Percentiles rank a stretch among this genome's conserved stretches.
Evolutionary conservation across 2,797 vertebrate genomes (phyloP).

Genomic region (Pangasius krempfi): DNA sequence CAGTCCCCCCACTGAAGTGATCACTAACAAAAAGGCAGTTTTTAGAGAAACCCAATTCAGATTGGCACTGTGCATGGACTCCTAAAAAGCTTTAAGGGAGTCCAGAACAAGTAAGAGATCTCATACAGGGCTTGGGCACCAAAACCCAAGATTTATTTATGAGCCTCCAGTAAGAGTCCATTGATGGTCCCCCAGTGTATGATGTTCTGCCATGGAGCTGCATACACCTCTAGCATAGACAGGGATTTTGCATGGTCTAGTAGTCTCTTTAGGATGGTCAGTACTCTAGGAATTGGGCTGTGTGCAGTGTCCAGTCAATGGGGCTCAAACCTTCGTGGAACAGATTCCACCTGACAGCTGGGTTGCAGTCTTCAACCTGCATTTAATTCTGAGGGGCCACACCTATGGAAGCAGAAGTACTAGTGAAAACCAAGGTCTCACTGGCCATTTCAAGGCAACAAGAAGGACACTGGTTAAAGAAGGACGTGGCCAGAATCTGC

Average conservation of each 20-base stretch:
- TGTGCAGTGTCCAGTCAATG: background rate
- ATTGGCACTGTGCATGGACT: background rate
- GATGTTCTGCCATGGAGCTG: background rate
- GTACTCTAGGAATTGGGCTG: background rate
- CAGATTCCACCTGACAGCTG: background rate
- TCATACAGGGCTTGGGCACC: background rate
- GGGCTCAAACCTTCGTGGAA: background rate
- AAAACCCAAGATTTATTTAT: background rate
- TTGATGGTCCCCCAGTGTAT: too few species aligned
- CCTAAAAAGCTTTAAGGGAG: background rate
- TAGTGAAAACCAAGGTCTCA: too few species aligned
- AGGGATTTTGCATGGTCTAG: background rate
- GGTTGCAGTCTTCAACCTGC: background rate
- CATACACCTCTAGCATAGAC: background rate
- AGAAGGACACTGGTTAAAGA: too few species aligned
- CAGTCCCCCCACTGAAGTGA: background rate
- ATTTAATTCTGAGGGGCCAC: background rate
- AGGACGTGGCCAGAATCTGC: too few species aligned
- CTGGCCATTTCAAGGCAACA: too few species aligned
- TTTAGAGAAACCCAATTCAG: background rate
- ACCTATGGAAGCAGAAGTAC: background rate
- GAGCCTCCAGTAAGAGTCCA: too few species aligned
- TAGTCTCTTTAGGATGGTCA: background rate
- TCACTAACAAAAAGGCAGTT: background rate
- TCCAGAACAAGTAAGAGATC: background rate